Base-by-base conservation (phyloP, 2,797 vertebrate genomes). In the Myripristis jacobus region DNA sequence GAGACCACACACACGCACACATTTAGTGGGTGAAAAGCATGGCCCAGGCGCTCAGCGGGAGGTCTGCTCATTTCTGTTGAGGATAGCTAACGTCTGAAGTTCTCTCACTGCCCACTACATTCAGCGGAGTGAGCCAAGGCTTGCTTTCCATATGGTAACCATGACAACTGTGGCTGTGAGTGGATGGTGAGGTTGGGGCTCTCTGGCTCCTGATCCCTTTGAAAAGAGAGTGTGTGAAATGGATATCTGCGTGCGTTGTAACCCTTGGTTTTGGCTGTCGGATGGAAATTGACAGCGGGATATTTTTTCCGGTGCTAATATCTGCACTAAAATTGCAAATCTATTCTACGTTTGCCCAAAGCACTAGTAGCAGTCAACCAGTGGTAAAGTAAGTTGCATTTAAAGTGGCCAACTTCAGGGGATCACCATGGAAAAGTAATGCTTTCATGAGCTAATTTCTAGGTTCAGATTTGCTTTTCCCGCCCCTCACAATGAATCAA, bases 151-250 rank as follows among this genome's bases (percentile, higher is more conserved):
- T 83, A 87, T 73, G 81, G 93, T 94, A 85, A 77, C 92, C 92
- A 94, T 93, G 93, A 90, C 91, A 88, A 94, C 92, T 51, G 84
- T 58, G 77, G 84, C 79, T 75, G 78, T 73, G 87, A 87, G 85
- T 84, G 82, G 87, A 88, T 87, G 75, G 75, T 6, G 41, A 82
- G 82, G 87, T 87, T 78, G 82, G 79, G 46, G 66, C 87, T 83
- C 76, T 76, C 25, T 62, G 82, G 82, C 89, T 91, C 83, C 76
- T 88, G 87, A 88, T 91, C 79, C 69, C 80, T 86, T 88, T 87
- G 81, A 89, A 86, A 86, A 64, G 72, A 89, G 61, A 11, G 70
- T 66, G 73, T 81, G 82, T 81, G 82, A 87, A 88, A 91, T 82
- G 75, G 85, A 86, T 89, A 82, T 81, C 72, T 52, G 24, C 66